Base-by-base conservation (phyloP, 2,113 vertebrate species). In the Barbus barbus region DNA sequence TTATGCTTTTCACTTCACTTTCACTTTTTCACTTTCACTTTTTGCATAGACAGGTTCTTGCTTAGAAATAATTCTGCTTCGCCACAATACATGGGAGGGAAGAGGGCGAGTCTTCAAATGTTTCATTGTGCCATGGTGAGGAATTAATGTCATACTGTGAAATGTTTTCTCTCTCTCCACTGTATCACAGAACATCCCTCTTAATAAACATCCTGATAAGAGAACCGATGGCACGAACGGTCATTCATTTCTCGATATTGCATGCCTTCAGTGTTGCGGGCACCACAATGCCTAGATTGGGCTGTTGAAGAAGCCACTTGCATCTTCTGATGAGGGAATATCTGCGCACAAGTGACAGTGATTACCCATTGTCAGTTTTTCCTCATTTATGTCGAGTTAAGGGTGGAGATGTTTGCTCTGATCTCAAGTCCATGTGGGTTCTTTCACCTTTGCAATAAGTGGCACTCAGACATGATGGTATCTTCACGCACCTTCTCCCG, bases 171-270 rank as follows among this genome's bases (percentile, higher is more conserved):
- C 83, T 73, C 72, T 83, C 85, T 87, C 78, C 86, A 88, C 84
- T 93, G 92, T 87, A 78, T 92, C 91, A 90, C 91, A 86, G 89
- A 92, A 87, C 88, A 86, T 92, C 90, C 90, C 89, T 90, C 93
- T 91, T 89, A 88, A 88, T 94, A 94, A 94, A 94, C 91, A 92
- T 83, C 67, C 90, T 90, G 87, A 91, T 91, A 90, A 92, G 90
- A 92, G 53, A 93, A 86, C 53, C 79, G 44, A 81, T 63, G 33
- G 86, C 82, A 67, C 73, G 61, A 74, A 81, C 60, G 1, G 65
- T 83, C 77, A 18, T n/a, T 85, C 44, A 31, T 85, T 82, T 82
- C 69, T 81, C 3, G 46, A 14, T 58, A 46, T 38, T 16, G 73
- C 83, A 78, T 82, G 78, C 8, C n/a, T 78, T 87, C 38, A 16